phyloP scores from a whole-genome alignment of 2,888 invertebrate species.

The Zelleria hepariella region DNA sequence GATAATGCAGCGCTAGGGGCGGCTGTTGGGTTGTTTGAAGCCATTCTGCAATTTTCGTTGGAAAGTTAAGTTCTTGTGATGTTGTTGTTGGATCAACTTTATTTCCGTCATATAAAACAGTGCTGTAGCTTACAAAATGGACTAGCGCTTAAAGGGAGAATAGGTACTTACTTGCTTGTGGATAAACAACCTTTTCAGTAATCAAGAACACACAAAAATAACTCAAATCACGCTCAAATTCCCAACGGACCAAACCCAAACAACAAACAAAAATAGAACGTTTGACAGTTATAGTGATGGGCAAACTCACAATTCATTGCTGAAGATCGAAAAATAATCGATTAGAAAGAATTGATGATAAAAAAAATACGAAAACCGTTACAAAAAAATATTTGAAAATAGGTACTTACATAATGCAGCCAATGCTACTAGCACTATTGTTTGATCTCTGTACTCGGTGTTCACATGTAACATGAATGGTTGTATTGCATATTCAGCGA shows the following conservation, averaged over 20 bases:
- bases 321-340: not conserved
- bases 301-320: not conserved
- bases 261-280: not conserved
- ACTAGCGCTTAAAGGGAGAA: not conserved
- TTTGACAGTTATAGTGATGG: not conserved
- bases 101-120: not conserved
- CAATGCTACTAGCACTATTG: slow-evolving; percentile 76
- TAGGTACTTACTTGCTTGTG: not conserved
- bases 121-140: not conserved
- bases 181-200: not conserved
- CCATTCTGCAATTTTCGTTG: slow-evolving; percentile 28
- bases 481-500: slow-evolving; percentile 81
- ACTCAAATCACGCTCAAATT: not conserved
- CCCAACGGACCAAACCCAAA: not conserved
- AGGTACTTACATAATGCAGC: slow-evolving; percentile 76
- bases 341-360: not conserved
- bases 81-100: not conserved
- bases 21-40: slow-evolving; percentile 10
- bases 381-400: no score
- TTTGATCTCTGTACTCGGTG: slow-evolving; percentile 47
- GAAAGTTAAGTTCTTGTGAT: not conserved
- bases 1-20: slow-evolving; percentile 31
- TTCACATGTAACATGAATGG: slow-evolving; percentile 68
- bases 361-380: not conserved
- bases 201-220: not conserved